These are phyloP conservation scores for Oxycera nigricornis DNA, from an alignment of 2,888 invertebrate genomes.

Conservation along the genomic window DNA sequence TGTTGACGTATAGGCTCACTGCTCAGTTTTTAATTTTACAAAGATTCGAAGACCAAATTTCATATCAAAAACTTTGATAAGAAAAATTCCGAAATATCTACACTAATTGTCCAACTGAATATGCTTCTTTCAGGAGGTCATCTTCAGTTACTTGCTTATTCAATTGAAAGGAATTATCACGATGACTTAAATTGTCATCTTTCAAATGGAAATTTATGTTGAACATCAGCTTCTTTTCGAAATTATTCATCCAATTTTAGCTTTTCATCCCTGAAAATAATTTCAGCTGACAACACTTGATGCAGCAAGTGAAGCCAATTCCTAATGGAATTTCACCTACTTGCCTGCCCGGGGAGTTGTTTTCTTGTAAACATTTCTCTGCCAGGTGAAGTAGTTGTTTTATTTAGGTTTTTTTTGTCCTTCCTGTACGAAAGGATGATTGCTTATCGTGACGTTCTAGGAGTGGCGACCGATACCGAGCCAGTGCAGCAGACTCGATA, in stretches of 20 bases:
- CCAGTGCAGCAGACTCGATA: conserved; percentile 5
- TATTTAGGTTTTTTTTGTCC: conserved; percentile 23
- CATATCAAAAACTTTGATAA: too few relatives aligned
- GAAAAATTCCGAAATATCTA: too few relatives aligned
- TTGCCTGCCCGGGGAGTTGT: background rate
- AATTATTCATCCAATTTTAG: background rate
- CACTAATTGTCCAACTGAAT: too few relatives aligned
- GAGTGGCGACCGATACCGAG: background rate
- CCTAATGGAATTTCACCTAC: background rate
- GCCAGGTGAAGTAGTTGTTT: conserved; percentile 30
- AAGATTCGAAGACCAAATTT: too few relatives aligned
- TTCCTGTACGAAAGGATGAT: background rate
- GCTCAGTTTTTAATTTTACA: too few relatives aligned
- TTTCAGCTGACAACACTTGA: background rate
- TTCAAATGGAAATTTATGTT: too few relatives aligned
- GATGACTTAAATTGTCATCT: too few relatives aligned
- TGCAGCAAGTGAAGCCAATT: background rate
- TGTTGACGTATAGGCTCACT: too few relatives aligned
- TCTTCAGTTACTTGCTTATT: too few relatives aligned
- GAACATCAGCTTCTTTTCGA: background rate
- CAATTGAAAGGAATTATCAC: too few relatives aligned
- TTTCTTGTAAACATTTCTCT: background rate
- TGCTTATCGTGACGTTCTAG: background rate
- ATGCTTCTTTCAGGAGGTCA: too few relatives aligned
- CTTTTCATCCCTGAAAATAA: background rate